Base-by-base conservation (phyloP, 1,140 invertebrate species). In the Ruditapes philippinarum region DNA sequence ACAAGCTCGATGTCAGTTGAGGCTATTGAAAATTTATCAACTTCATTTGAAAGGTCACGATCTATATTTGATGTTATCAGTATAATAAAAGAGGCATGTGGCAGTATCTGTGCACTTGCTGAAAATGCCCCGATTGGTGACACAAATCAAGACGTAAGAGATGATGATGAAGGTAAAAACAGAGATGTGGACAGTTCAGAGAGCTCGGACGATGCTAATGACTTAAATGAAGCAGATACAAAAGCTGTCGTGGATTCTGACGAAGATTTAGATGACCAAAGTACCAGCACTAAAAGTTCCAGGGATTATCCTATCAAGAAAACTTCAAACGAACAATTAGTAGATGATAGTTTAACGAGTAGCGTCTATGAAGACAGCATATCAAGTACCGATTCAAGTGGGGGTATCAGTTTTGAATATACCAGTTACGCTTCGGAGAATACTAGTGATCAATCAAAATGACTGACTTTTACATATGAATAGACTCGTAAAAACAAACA, bases 41-140 rank as follows among this genome's bases (percentile, higher is more conserved):
- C 33, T 54, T 88, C 85, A 7, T 60, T 79, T 80, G 85, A 88
- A 80, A 88, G 28, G 12, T 45, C 85, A 17, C 49, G 12, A 17
- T 60, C 60, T 36, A 80, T 88, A 45, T 36, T 78, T 78, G 74
- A 88, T 65, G 60, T 88, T 31, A 88, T 88, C 12, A 45, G 31
- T 28, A 28, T 88, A 9, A 80, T 88, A 36, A 38, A 33, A 68
- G 76, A 78, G 3, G 42, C 70, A 1, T 88, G 85, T 51, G 60
- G 49, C n/a, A 54, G 70, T 19, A 40, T 88, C 25, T 88, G 85
- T 65, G 45, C 25, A 14, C 33, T 78, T 14, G 85, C 70, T 14
- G 54, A 83, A 42, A 31, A 12, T 36, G n/a, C n/a, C n/a, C n/a
- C n/a, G n/a, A n/a, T n/a, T n/a, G n/a, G n/a, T n/a, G 1, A 38